These are phyloP conservation scores for Calonectris borealis DNA, from an alignment of 2,113 vertebrate species.

Conservation along the genomic window DNA sequence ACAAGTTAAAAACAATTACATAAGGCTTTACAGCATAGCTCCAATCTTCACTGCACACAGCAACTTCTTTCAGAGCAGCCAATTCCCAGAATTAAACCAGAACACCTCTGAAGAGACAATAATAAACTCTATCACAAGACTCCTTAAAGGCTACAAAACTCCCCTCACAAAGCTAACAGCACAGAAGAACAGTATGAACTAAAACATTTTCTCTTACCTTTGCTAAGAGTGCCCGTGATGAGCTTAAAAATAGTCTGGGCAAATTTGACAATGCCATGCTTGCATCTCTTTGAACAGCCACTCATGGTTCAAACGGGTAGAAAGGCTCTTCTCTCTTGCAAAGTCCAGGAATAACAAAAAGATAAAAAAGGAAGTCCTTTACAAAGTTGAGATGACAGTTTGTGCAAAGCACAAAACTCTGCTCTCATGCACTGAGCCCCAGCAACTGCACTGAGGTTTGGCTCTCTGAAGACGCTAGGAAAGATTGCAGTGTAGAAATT, in stretches of 20 bases:
- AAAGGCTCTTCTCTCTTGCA: not conserved
- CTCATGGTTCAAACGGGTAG: slow-evolving; percentile 74
- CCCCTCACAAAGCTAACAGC: not conserved
- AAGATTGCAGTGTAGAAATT: not conserved
- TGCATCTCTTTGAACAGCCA: slow-evolving; percentile 86
- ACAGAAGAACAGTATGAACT: not conserved
- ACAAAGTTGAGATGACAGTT: not conserved
- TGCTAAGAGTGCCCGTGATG: slow-evolving; percentile 88
- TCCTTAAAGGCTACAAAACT: not conserved
- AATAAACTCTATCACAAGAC: not conserved
- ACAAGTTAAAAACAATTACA: slow-evolving; percentile 42
- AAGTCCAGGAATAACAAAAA: not conserved
- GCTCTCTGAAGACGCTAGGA: not conserved
- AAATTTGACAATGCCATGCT: slow-evolving; percentile 88
- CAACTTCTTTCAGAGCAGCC: not conserved
- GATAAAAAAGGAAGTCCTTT: not conserved
- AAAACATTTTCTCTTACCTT: slow-evolving; percentile 79
- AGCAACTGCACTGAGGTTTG: not conserved
- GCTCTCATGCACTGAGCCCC: not conserved
- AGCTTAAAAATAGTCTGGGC: slow-evolving; percentile 85
- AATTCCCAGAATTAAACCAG: not conserved
- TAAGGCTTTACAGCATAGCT: not conserved
- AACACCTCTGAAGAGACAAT: not conserved
- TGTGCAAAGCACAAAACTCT: not conserved
- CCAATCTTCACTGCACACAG: not conserved